These are phyloP conservation scores for Sandelia bainsii DNA, from an alignment of 2,797 vertebrate genomes.

Conservation along the genomic window DNA sequence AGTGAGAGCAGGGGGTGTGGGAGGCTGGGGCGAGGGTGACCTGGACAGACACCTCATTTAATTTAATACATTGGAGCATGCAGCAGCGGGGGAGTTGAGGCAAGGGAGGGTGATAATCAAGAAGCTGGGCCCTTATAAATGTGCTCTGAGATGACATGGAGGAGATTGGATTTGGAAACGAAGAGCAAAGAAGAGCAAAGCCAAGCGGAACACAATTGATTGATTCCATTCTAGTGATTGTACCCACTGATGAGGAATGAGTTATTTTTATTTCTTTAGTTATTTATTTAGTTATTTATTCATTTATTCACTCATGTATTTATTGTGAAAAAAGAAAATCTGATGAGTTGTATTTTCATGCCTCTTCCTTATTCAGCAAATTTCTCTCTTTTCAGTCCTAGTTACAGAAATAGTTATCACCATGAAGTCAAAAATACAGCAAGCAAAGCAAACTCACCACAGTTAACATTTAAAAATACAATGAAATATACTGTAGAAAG, in stretches of 20 bases:
- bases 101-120: conserved; percentile 91
- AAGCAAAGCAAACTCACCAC: conserved; percentile 32
- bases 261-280: conserved; percentile 66
- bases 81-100: conserved; percentile 83
- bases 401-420: conserved; percentile 55
- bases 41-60: conserved; percentile 95
- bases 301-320: conserved; percentile 30
- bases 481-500: background rate
- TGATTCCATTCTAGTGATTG: conserved; percentile 90
- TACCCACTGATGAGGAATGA: conserved; percentile 83
- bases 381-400: conserved; percentile 42
- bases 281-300: conserved; percentile 37
- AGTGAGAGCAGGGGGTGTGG: conserved; percentile 77
- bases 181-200: conserved; percentile 88
- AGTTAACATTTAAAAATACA: conserved; percentile 19
- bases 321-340: conserved; percentile 50
- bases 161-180: conserved; percentile 95
- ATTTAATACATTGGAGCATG: conserved; percentile 92
- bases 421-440: conserved; percentile 41
- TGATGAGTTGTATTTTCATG: conserved; percentile 73
- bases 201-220: conserved; percentile 90
- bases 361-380: conserved; percentile 69
- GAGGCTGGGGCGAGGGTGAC: conserved; percentile 85
- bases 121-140: conserved; percentile 87
- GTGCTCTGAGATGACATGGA: conserved; percentile 92